These are phyloP conservation scores for Mirza zaza DNA, from an alignment of 2,113 vertebrate species.

Conservation along the genomic window DNA sequence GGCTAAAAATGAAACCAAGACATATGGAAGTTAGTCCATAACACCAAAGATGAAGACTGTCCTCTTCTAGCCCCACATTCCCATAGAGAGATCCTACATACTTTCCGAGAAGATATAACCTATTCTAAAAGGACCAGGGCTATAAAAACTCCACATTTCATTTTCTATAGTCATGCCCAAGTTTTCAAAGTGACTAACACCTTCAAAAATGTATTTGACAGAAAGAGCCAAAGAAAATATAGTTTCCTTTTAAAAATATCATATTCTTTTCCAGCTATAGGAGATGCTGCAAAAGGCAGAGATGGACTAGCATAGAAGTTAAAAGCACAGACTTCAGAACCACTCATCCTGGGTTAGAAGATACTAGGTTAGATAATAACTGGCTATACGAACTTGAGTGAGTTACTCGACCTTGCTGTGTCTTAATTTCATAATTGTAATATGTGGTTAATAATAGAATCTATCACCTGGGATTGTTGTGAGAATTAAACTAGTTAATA, in stretches of 20 bases:
- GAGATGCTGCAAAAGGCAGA: not conserved
- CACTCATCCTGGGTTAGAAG: not conserved
- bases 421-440: not conserved
- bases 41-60: not conserved
- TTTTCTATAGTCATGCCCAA: not conserved
- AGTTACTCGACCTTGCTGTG: not conserved
- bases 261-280: not conserved
- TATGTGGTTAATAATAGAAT: not conserved
- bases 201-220: not conserved
- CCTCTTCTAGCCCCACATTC: not conserved
- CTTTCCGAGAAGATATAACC: not conserved
- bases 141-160: not conserved
- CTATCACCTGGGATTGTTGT: not conserved
- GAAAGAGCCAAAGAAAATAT: not conserved
- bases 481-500: not conserved
- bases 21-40: not conserved
- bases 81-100: not conserved
- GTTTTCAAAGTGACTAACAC: not conserved
- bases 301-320: fast-evolving
- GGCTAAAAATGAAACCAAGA: not conserved
- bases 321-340: not conserved
- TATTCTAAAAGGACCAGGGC: not conserved
- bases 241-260: not conserved
- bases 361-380: not conserved
- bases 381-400: not conserved